Evolutionary conservation across 2,113 vertebrate genomes (phyloP).

Genomic region (Alaudala cheleensis): DNA sequence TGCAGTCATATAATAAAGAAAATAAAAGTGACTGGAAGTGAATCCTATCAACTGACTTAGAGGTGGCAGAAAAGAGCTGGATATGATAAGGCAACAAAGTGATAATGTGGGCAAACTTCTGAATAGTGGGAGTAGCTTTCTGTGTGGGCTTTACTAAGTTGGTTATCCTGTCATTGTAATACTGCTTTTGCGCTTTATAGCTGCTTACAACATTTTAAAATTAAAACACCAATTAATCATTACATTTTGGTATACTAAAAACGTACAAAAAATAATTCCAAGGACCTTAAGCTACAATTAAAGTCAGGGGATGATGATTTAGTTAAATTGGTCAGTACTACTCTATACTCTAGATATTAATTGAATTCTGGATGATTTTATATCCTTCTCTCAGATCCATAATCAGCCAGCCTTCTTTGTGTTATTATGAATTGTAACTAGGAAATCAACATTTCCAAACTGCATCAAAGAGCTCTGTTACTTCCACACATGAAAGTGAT

Average conservation of each 20-base stretch:
- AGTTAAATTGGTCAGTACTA: background rate
- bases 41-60: background rate
- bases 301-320: background rate
- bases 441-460: background rate
- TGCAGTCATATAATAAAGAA: background rate
- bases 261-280: background rate
- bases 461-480: constrained; percentile 32
- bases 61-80: background rate
- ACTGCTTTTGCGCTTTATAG: background rate
- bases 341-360: background rate
- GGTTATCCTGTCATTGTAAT: background rate
- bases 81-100: background rate
- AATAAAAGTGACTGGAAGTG: background rate
- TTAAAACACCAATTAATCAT: background rate
- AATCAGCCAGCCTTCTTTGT: background rate
- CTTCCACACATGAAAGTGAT: background rate
- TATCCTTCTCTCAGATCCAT: background rate
- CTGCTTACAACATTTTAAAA: background rate
- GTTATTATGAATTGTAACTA: constrained; percentile 4
- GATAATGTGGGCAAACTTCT: background rate
- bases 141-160: background rate
- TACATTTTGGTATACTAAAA: background rate
- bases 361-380: background rate
- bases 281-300: background rate
- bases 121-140: background rate